Base-by-base conservation (phyloP, 2,797 vertebrate species). In the Streptopelia turtur region DNA sequence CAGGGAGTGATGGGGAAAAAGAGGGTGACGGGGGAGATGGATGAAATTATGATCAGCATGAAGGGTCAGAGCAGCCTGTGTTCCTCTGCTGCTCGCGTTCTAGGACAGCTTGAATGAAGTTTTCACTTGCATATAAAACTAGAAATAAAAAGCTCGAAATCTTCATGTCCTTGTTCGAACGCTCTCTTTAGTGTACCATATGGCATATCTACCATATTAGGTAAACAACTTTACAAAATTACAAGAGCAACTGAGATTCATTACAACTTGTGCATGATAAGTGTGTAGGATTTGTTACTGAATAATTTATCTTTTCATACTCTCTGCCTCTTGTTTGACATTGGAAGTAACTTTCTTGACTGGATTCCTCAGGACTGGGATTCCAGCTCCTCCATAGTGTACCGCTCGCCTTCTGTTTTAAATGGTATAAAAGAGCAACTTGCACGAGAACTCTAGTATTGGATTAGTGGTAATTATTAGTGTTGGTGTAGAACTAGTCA, bases 171-270 rank as follows among this genome's bases (percentile, higher is more conserved):
- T 88, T 88, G 80, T 92, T 94, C 83, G 91, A 65, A 88, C 77
- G 28, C 84, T 92, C 72, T 81, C 76, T 85, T 75, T 50, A 78
- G 52, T 83, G 72, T 86, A 81, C 93, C 95, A 95, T 93, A 91
- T 94, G 95, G 95, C 59, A 24, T 57, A 95, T 65, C 89, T 94
- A 71, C 89, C 85, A 78, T 83, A 90, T 90, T 94, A 94, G 94
- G 87, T 94, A 97, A 96, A 93, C 88, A 86, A 86, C 91, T 93
- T 92, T 13, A 93, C 82, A 92, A 92, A 95, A 92, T 95, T 93
- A 92, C 90, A 89, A 88, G 85, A 93, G 80, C 83, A 75, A 95
- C 61, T 81, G 85, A 93, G 74, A 91, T 94, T 85, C 89, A 82
- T 93, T 97, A 95, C 89, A 88, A 93, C 95, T 88, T 81, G 66